Percentiles rank a stretch among this genome's conserved stretches.
Evolutionary conservation across 2,113 vertebrate species (phyloP).

Genomic region (Nothobranchius kuhntae): DNA sequence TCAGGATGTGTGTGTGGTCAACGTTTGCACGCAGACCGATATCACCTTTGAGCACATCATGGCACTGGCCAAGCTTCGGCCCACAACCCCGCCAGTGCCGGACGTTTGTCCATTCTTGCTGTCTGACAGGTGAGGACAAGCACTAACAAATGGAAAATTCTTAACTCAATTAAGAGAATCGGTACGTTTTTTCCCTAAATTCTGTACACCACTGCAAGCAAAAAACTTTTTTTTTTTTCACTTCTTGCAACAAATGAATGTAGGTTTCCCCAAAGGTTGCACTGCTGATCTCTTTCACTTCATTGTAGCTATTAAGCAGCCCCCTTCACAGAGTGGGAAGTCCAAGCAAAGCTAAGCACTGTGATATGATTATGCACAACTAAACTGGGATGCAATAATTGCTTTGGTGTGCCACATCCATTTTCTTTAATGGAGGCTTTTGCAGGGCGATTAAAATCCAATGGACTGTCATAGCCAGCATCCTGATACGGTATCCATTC

Average conservation of each 20-base stretch:
- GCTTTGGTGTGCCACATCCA: constrained; percentile 65
- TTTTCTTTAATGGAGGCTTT: constrained; percentile 74
- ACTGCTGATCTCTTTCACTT: constrained; percentile 27
- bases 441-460: constrained; percentile 74
- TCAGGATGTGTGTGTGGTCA: constrained; percentile 81
- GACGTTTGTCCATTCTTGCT: constrained; percentile 95
- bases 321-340: constrained; percentile 28
- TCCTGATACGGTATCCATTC: constrained; percentile 51
- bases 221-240: neutral
- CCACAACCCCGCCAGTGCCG: constrained; percentile 90
- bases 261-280: constrained; percentile 6
- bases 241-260: constrained; percentile 3
- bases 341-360: constrained; percentile 32
- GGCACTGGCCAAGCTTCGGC: constrained; percentile 90
- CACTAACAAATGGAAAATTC: neutral
- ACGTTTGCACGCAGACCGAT: constrained; percentile 94
- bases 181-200: neutral
- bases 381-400: constrained; percentile 63
- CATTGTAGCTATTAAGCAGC: constrained; percentile 29
- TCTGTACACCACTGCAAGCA: neutral
- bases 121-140: constrained; percentile 88
- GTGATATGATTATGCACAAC: constrained; percentile 63
- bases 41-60: constrained; percentile 97
- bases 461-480: constrained; percentile 55
- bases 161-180: neutral